Base-by-base conservation (phyloP, 2,113 vertebrate genomes). In the Cervus canadensis region DNA sequence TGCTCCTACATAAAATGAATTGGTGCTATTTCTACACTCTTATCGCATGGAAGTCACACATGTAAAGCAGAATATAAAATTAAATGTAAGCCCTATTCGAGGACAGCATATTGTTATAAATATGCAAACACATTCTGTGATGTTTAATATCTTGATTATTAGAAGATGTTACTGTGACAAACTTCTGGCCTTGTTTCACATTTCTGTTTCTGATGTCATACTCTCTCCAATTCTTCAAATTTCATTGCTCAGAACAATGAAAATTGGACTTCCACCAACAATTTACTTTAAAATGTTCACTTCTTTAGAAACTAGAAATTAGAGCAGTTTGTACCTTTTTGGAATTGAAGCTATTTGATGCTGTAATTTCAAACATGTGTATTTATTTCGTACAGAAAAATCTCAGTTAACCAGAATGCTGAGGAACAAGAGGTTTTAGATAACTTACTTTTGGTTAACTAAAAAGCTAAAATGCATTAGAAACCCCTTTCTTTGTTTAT, bases 211-310 rank as follows among this genome's bases (percentile, higher is more conserved):
- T 93, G 59, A 90, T 40, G 15, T 86, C 50, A 95, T 28, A 43
- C 23, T 19, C 33, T 81, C 81, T 95, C 57, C 45, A 62, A 43
- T 90, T 84, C 56, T 95, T 96, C 91, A 95, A 87, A 79, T 78
- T 97, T 95, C 45, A 85, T 67, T 96, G 95, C 62, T 98, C 62
- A 87, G 62, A 79, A 92, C 74, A 95, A 95, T 79, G 48, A 87
- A 97, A 97, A 84, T 92, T 96, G 64, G 57, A 85, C 12, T 88
- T 90, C 94, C 48, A 95, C 36, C 57, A 96, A 62, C 2, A 89
- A 64, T 95, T 93, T 87, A 87, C n/a, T 91, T 25, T 93, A 87
- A 91, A 96, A 95, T 60, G 11, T 57, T 86, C 62, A 7, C 33
- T 94, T 82, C 56, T 92, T 76, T 96, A 25, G 48, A 94, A 91